Evolutionary conservation across 2,113 vertebrate genomes (phyloP), one percentile per base, ranked within the genome.

Genomic region (Takifugu flavidus): DNA sequence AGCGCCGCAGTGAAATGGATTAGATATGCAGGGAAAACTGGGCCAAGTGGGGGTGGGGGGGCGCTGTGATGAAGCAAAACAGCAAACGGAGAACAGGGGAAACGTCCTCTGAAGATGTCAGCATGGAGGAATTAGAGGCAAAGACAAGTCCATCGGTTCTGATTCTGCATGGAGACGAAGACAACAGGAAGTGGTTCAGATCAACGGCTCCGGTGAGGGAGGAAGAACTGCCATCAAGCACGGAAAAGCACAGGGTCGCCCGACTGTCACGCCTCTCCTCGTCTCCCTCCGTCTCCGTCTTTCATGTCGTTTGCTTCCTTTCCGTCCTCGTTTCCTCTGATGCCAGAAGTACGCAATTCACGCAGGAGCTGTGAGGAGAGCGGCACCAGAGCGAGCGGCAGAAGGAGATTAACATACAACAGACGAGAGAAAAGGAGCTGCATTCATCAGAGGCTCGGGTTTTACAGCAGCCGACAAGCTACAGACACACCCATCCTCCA

Each of bases 341-440:
- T 65, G 76, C 74, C 74, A 77, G 76, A 53, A 74, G 67, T 67
- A 34, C 78, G 81, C 78, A 83, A 81, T 79, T 67, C 70, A 63
- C 50, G 29, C 56, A 52, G 34, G 56, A 70, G 74, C 83, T 78
- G 73, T 28, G 43, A 87, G 83, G 81, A 84, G 70, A 65, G 77
- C 62, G 2, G 53, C 64, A 71, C 69, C 70, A 67, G 66, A 71
- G 72, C 72, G 49, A 20, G 20, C 59, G 8, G 8, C 15, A 61
- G 66, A 56, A 70, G 69, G n/a, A 74, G 75, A 83, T 86, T 78
- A 80, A 62, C 74, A 83, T 80, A 73, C 53, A 77, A 73, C 69
- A 76, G 53, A 55, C 59, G 5, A 4, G 57, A 70, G 52, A 76
- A 63, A 51, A 61, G 62, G 68, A 65, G 59, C 49, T 54, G 28